Base-by-base conservation (phyloP, 92 coral and sea anemone species). In the Diadumene lineata region DNA sequence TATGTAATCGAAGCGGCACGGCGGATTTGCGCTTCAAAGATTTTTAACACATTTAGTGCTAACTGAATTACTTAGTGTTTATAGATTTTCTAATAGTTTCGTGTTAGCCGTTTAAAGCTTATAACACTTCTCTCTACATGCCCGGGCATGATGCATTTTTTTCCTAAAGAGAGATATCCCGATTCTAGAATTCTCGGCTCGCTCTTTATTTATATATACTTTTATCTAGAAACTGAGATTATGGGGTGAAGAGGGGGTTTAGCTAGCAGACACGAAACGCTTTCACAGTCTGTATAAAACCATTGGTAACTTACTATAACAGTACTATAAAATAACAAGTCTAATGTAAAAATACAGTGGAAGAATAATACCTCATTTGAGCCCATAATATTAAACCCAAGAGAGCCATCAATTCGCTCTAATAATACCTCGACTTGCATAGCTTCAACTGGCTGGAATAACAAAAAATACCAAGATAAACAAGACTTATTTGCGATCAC, bases 311-410 rank as follows among this genome's bases (percentile, higher is more conserved):
- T 58, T 58, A 25, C 29, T 58, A 1, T 26, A 22, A 4, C 23
- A 22, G 23, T 58, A 25, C 29, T 58, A 1, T 26, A 22, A 4
- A 58, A 22, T 58, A 9, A 22, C 64, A 58, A 26, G 32, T 29
- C 69, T 62, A 75, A 13, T 72, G 77, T n/a, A 25, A 61, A n/a
- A n/a, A 10, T 33, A 38, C 24, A 18, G 63, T 61, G 43, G 27
- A 26, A 48, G 50, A 50, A 10, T 19, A n/a, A 34, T 89, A 89
- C 94, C 91, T 89, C 91, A 26, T 87, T 78, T 81, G 97, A 96
- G 21, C 98, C 98, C 89, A 92, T 88, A 51, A 94, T 94, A 81
- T 94, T 94, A 62, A 94, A 87, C 18, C 98, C 98, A 27, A 94
- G 81, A 25, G 92, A 86, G 16, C 97, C 98, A 34, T 88, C 93